Evolutionary conservation across 2,888 invertebrate species (phyloP).

Genomic region (Rhamphomyia laevipes): DNA sequence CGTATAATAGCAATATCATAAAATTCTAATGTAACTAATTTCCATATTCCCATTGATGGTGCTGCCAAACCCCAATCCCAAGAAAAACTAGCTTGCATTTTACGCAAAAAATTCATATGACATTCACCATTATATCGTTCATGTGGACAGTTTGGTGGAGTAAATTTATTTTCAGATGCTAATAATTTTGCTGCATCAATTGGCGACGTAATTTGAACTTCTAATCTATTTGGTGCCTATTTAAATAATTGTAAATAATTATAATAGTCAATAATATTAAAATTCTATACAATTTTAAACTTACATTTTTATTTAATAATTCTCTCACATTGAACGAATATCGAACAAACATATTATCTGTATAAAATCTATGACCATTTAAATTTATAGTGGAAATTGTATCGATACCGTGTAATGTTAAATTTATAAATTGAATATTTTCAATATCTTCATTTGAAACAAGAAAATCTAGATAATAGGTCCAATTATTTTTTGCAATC

Average conservation of each 20-base stretch:
- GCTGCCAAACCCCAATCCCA: constrained; percentile 98
- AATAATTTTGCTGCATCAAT: constrained; percentile 44
- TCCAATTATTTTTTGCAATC: constrained; percentile 74
- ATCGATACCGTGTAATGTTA: constrained; percentile 79
- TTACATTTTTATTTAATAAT: constrained; percentile 27
- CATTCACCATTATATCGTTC: constrained; percentile 74
- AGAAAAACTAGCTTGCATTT: constrained; percentile 88
- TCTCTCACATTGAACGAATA: constrained; percentile 59
- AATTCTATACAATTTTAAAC: background rate
- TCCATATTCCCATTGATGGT: constrained; percentile 86
- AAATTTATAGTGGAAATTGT: constrained; percentile 65
- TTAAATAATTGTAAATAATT: too few species aligned
- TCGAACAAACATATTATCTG: constrained; percentile 76
- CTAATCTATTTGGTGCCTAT: constrained; percentile 47
- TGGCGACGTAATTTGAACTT: constrained; percentile 52
- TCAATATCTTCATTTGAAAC: constrained; percentile 35
- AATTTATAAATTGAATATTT: constrained; percentile 25
- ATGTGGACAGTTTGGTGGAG: constrained; percentile 67
- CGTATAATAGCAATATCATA: constrained; percentile 51
- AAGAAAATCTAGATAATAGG: constrained; percentile 53
- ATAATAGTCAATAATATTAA: too few species aligned
- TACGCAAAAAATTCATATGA: constrained; percentile 80
- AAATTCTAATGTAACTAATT: constrained; percentile 49
- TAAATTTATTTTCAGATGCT: constrained; percentile 25
- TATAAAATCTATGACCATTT: constrained; percentile 50